Evolutionary conservation across 2,797 vertebrate genomes (phyloP).

Genomic region (Balearica regulorum): DNA sequence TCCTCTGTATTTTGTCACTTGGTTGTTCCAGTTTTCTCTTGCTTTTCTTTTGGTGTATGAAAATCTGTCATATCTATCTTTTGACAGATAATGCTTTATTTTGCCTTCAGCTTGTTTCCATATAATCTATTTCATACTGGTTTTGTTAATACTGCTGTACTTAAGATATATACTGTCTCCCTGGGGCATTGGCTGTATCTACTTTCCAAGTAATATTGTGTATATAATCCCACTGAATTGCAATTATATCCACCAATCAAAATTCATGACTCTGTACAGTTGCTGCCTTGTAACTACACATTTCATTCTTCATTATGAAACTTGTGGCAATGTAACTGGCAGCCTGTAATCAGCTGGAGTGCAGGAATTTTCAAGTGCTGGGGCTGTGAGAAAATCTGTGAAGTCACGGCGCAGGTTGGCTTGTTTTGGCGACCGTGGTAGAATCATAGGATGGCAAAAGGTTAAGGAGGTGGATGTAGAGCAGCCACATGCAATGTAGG

Average conservation of each 20-base stretch:
- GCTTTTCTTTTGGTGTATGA: neutral
- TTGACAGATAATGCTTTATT: constrained; percentile 19
- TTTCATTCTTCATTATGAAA: constrained; percentile 25
- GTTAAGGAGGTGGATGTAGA: neutral
- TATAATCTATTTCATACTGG: neutral
- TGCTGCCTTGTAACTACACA: neutral
- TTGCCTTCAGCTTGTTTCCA: constrained; percentile 34
- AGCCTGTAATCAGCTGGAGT: neutral
- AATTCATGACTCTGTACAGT: neutral
- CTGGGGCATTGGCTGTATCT: neutral
- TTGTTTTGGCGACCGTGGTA: neutral
- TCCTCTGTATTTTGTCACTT: neutral
- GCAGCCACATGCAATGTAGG: neutral
- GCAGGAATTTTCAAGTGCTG: neutral
- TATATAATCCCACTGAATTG: constrained; percentile 1
- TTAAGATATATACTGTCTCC: constrained; percentile 7
- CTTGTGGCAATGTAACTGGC: neutral
- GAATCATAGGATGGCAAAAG: neutral
- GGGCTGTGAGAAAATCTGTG: neutral
- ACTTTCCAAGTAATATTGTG: neutral
- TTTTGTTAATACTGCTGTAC: constrained; percentile 21
- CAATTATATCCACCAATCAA: constrained; percentile 17
- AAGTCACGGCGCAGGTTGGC: neutral
- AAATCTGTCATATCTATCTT: constrained; percentile 15
- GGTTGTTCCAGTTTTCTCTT: neutral